Base-by-base conservation (phyloP, 2,113 vertebrate genomes). In the Tursiops truncatus region DNA sequence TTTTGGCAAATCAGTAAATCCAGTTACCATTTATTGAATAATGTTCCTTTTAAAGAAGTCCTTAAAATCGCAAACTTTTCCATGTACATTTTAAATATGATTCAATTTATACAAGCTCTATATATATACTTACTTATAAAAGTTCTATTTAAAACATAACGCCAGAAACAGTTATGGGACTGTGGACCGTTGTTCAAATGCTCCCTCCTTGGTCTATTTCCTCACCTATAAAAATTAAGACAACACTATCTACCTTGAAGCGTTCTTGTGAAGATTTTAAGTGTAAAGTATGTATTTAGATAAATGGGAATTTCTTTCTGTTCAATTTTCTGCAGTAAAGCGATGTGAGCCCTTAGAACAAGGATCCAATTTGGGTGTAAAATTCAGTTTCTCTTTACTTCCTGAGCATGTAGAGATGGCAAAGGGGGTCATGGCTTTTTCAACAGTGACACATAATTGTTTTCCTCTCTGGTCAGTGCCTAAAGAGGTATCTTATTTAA, bases 21-120 rank as follows among this genome's bases (percentile, higher is more conserved):
- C 44, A 41, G 53, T 79, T 86, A 94, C 38, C 50, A 83, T 79
- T 95, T 94, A 93, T 47, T 95, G 67, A 93, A 91, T 83, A 93
- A 82, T 79, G 62, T 96, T 47, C 71, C 50, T 81, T 76, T 82
- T 38, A 88, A 44, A 89, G 65, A 73, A 91, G 60, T 81, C 77
- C 87, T 92, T 83, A 79, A 88, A 94, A 88, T 88, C 67, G 38
- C 67, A 73, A 67, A 62, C 47, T 77, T 93, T 36, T 60, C 67
- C 33, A 50, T 63, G 13, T 67, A 83, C 7, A 50, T 93, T 96
- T 93, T 95, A 87, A 89, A 82, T 58, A 47, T 71, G 41, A 90
- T 76, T 74, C 50, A 38, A 31, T 65, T 73, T 60, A 44, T 94
- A 36, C 6, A 91, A 70, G 53, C 36, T 91, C 56, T 96, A 26